phyloP scores from a whole-genome alignment of 2,888 invertebrate species.

The Andricus quercusramuli region DNA sequence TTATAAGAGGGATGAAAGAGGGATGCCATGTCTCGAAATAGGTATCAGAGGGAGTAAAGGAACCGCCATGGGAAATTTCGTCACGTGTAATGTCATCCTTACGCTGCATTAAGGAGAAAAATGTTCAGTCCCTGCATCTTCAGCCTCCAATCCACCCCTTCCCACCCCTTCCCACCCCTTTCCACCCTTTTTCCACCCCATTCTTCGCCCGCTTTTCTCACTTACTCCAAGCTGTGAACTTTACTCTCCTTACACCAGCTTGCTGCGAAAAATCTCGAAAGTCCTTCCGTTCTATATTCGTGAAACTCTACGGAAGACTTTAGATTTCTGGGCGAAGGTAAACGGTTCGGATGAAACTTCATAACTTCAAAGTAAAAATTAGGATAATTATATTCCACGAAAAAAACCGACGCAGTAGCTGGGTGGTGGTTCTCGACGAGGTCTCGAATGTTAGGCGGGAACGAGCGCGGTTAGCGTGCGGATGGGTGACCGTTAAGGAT shows the following conservation, averaged over 20 bases:
- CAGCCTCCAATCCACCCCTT: constrained; percentile 17
- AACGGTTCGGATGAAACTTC: background rate
- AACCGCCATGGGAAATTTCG: constrained; percentile 39
- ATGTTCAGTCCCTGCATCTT: constrained; percentile 26
- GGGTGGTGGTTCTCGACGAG: too few relatives aligned
- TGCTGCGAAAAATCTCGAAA: constrained; percentile 25
- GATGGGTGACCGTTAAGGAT: too few relatives aligned
- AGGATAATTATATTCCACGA: background rate
- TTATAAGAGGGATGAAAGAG: background rate
- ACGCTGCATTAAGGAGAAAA: constrained; percentile 37
- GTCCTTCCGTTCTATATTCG: background rate
- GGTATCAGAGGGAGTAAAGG: constrained; percentile 32
- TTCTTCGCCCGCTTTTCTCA: background rate
- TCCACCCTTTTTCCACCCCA: background rate
- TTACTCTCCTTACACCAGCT: constrained; percentile 5
- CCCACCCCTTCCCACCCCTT: background rate
- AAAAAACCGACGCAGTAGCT: too few relatives aligned
- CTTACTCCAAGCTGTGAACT: constrained; percentile 28
- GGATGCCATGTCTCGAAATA: constrained; percentile 6
- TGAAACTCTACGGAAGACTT: background rate
- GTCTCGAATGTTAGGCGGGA: too few relatives aligned
- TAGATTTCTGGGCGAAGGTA: background rate
- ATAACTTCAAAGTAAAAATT: background rate
- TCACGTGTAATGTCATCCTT: constrained; percentile 41
- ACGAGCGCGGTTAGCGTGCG: too few relatives aligned